Base-by-base conservation (phyloP, 2,888 invertebrate genomes). In the Pardosa pseudoannulata region DNA sequence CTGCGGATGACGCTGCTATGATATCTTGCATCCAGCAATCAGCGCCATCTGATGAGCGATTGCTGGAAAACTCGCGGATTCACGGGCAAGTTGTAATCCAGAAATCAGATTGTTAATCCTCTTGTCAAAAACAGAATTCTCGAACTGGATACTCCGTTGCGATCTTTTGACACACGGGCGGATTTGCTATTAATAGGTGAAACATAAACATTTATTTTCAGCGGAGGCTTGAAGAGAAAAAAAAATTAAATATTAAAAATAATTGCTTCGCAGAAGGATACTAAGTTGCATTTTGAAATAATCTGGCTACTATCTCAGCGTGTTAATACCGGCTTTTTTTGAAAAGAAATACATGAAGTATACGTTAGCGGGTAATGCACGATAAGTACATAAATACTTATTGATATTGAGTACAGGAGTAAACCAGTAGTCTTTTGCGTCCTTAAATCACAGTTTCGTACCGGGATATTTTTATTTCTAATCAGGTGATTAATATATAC, bases 51-150 rank as follows among this genome's bases (percentile, higher is more conserved):
- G 81, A 16, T 46, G 46, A 46, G 2, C 46, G 23, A 56, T 56
- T 56, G 3, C 23, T 6, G 2, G 56, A 23, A 56, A 56, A 3
- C 11, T 19, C 23, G 5, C 1, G 56, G 56, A 19, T 56, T 23
- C 11, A 23, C 56, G 56, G 23, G 56, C 23, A 56, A 19, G 13
- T 23, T 46, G 16, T 46, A 56, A 23, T 56, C 56, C 56, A 19
- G 23, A 2, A 6, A 6, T 23, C 36, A 19, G 2, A 11, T 16
- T 46, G 56, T 23, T 56, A 76, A 82, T 41, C 70, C 32, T 29
- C 82, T 75, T 82, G 82, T 82, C 82, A 82, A 32, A 71, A 64
- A 32, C 82, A 82, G 70, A 62, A 71, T 50, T 46, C 36, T 3
- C 79, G 27, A 68, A 73, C 29, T 76, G 56, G 71, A 64, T 75